A percentile compares a stretch with the other conserved stretches of the same genome.
Evolutionary conservation across 2,113 vertebrate species (phyloP).

Genomic region (Stigmatopora argus): DNA sequence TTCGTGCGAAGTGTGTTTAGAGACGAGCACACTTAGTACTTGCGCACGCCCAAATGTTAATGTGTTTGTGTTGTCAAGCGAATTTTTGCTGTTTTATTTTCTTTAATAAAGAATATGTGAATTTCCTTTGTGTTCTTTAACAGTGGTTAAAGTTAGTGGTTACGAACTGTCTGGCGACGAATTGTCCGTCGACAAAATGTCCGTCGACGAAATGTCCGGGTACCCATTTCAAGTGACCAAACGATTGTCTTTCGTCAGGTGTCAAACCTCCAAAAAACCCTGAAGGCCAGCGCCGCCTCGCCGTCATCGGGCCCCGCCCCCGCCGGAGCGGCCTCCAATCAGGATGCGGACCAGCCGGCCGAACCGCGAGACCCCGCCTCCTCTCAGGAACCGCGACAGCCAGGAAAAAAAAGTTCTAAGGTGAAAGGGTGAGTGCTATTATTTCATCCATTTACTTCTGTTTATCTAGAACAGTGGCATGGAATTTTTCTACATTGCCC

Average conservation of each 20-base stretch:
- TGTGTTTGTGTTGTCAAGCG: too few species aligned
- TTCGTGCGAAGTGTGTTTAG: too few species aligned
- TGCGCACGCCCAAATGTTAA: too few species aligned
- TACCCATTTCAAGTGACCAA: too few species aligned
- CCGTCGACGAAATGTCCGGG: too few species aligned
- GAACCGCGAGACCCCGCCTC: conserved; percentile 80
- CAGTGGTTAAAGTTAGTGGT: too few species aligned
- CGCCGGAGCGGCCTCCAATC: conserved; percentile 82
- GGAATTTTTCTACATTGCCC: conserved; percentile 20
- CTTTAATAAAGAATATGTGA: too few species aligned
- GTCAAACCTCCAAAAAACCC: conserved; percentile 93
- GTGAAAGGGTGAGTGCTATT: conserved; percentile 85
- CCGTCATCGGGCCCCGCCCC: conserved; percentile 77
- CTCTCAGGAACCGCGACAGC: conserved; percentile 88
- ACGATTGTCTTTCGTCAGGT: conserved; percentile 69
- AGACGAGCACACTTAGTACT: too few species aligned
- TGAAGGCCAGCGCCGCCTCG: conserved; percentile 84
- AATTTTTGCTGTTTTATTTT: too few species aligned
- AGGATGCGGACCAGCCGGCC: conserved; percentile 74
- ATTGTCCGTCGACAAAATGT: too few species aligned
- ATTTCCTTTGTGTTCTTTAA: too few species aligned
- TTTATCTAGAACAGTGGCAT: not conserved
- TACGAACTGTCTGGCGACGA: too few species aligned
- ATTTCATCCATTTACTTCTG: not conserved
- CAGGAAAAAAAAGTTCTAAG: conserved; percentile 95